phyloP scores from a whole-genome alignment of 2,888 invertebrate species.

The Adineta ricciae region DNA sequence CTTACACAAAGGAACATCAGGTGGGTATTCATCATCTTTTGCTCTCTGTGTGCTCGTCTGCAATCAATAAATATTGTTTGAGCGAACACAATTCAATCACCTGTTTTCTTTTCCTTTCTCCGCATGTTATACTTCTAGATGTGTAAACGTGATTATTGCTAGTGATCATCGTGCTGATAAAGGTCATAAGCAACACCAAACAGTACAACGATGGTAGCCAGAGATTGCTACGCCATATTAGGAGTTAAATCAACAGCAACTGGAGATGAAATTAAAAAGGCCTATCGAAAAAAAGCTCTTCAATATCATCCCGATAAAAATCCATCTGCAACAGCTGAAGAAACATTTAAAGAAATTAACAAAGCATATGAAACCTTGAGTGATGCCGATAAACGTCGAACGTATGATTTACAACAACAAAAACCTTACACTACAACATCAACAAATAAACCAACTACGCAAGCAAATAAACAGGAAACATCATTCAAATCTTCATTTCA shows the following conservation, averaged over 20 bases:
- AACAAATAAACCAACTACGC: background rate
- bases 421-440: background rate
- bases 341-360: constrained; percentile 5
- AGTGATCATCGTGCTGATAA: background rate
- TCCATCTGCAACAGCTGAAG: background rate
- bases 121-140: background rate
- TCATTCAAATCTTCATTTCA: constrained; percentile 6
- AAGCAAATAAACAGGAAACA: background rate
- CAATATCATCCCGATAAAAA: constrained; percentile 19
- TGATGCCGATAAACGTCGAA: constrained; percentile 19
- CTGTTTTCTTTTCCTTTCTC: background rate
- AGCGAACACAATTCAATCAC: background rate
- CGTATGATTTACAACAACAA: constrained; percentile 8
- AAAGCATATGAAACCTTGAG: constrained; percentile 14
- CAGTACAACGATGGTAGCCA: background rate
- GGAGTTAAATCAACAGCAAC: background rate
- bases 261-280: background rate
- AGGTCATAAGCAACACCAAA: background rate
- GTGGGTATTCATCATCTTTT: background rate
- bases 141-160: background rate
- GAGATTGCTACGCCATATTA: background rate
- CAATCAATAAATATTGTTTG: background rate
- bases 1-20: background rate
- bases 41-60: background rate
- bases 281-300: background rate